phyloP scores from a whole-genome alignment of 2,888 invertebrate genomes.

The Leptinotarsa rubiginosa region DNA sequence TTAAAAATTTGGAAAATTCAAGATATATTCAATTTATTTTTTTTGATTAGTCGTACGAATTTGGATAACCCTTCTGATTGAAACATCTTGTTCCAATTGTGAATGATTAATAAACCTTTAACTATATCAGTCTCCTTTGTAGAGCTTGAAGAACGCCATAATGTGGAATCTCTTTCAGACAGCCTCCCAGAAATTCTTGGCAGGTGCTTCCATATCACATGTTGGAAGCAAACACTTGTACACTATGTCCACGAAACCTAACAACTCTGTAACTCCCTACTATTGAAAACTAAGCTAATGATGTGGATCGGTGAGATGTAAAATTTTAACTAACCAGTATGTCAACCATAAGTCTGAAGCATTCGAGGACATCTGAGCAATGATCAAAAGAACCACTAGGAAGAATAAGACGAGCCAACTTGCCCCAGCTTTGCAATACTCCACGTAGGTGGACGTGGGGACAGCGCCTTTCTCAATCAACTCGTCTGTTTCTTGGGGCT shows the following conservation, averaged over 20 bases:
- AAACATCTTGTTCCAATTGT: no score
- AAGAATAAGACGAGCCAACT: slow-evolving; percentile 69
- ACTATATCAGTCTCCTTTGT: no score
- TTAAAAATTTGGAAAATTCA: background rate
- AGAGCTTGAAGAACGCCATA: no score
- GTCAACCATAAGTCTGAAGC: slow-evolving; percentile 83
- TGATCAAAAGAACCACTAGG: slow-evolving; percentile 70
- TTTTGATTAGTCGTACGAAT: no score
- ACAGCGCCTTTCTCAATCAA: slow-evolving; percentile 76
- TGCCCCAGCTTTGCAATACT: slow-evolving; percentile 80
- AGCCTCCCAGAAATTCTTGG: no score
- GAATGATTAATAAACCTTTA: no score
- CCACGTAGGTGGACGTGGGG: slow-evolving; percentile 72
- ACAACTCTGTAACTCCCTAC: no score
- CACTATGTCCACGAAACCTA: no score
- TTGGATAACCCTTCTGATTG: background rate
- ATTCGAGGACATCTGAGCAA: slow-evolving; percentile 78
- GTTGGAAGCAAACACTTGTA: no score
- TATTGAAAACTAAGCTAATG: background rate
- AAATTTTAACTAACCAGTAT: slow-evolving; percentile 72
- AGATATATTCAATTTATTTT: background rate
- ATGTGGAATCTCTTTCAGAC: no score
- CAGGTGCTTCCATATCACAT: no score
- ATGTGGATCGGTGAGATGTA: background rate
- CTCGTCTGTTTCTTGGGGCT: slow-evolving; percentile 74